Evolutionary conservation across 2,113 vertebrate species (phyloP).

Genomic region (Progne subis): DNA sequence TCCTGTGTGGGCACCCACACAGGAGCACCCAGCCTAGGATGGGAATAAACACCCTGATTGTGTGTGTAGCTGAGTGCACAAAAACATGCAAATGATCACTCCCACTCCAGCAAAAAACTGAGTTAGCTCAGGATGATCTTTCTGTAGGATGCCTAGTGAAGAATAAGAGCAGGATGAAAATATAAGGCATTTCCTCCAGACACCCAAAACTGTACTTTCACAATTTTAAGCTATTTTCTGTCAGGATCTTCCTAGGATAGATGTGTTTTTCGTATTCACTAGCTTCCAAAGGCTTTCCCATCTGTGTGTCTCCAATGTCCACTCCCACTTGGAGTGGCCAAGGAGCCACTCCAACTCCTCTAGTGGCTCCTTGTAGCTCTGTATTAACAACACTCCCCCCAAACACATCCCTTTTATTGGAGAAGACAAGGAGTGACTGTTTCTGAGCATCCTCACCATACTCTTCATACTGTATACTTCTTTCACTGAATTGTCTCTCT

Average conservation of each 20-base stretch:
- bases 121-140: background rate
- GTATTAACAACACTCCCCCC: background rate
- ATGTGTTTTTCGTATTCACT: background rate
- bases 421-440: background rate
- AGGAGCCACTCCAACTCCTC: background rate
- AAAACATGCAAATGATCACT: background rate
- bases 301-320: background rate
- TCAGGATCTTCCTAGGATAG: background rate
- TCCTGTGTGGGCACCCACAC: background rate
- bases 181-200: background rate
- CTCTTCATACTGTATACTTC: background rate
- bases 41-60: background rate
- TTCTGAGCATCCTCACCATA: background rate
- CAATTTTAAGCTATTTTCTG: background rate
- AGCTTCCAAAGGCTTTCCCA: background rate
- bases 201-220: background rate
- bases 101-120: background rate
- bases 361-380: background rate
- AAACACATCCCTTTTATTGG: background rate
- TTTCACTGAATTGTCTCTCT: background rate
- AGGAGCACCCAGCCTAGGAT: background rate
- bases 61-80: background rate
- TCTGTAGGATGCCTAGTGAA: background rate
- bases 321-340: background rate
- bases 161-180: background rate